Conservation (phyloP, 2,113 vertebrate genomes). For the Agapornis roseicollis region DNA sequence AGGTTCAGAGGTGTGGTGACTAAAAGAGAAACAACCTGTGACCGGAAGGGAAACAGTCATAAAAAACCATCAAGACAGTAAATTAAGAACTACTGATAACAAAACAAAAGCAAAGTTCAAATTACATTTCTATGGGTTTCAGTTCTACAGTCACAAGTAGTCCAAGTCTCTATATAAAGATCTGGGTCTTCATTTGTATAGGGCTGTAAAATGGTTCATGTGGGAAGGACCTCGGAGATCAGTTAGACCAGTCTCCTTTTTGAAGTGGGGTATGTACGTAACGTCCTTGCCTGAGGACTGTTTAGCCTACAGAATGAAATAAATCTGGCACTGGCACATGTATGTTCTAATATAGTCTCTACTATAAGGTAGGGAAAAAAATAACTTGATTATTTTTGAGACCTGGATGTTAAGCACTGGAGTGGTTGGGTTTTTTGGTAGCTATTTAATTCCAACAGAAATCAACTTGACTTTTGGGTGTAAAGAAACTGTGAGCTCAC, state of each 20-base stretch:
- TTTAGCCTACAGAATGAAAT: background rate
- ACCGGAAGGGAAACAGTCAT: background rate
- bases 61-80: background rate
- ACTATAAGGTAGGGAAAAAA: background rate
- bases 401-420: background rate
- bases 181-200: background rate
- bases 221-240: background rate
- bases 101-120: background rate
- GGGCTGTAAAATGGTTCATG: background rate
- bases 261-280: background rate
- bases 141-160: background rate
- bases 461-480: background rate
- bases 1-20: background rate
- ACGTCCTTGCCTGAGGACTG: background rate
- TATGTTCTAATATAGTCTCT: background rate
- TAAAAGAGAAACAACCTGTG: background rate
- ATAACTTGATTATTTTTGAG: background rate
- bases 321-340: rapidly evolving
- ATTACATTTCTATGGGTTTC: background rate
- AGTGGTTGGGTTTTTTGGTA: background rate
- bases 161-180: background rate
- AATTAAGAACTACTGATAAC: background rate
- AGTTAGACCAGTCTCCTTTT: background rate
- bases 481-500: background rate
- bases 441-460: background rate